Base-by-base conservation (phyloP, 2,888 invertebrate species). In the Unio delphinus region DNA sequence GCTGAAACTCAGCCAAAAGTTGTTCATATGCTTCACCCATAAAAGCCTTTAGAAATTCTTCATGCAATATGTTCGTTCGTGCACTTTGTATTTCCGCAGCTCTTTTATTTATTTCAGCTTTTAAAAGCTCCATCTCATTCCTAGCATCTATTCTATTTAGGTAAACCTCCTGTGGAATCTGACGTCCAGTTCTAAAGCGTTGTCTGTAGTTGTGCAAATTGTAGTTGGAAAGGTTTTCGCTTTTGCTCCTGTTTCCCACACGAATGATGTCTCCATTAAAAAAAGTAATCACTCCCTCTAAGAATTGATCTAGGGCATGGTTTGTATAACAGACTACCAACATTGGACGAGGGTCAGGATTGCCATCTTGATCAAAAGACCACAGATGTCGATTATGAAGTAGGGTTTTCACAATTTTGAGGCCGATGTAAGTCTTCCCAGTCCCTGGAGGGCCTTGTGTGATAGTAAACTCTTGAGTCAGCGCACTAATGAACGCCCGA, bases 371-470 rank as follows among this genome's bases (percentile, higher is more conserved):
- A 64, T 76, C 64, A 8, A 60, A 72, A 55, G 86, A 87, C 92
- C 92, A 92, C 3, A 76, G 55, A 0, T 76, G 54, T 20, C 79
- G 76, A 86, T 94, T 95, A 70, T 92, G 89, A 2, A 95, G 88
- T 55, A 96, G 86, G 0, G 92, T 78, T 64, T 86, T 80, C 0
- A 94, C 93, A 23, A 96, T 93, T 91, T 94, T 93, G 55, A 95
- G 90, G 0, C 95, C 95, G 76, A 96, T 88, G 87, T 92, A 94
- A 0, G 96, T 95, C 91, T 96, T 96, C 0, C 96, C 96, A 0
- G 96, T 96, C 5, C 96, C 96, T 0, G 96, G 96, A 0, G 96
- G 96, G 0, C 96, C 89, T 80, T 89, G 89, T 45, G 89, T 87
- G n/a, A 89, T 72, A 6, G 86, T 83, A 70, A 89, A 80, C 64